Evolutionary conservation across 2,888 invertebrate species (phyloP), one percentile per base, ranked within the genome.

Genomic region (Alsophila aescularia): DNA sequence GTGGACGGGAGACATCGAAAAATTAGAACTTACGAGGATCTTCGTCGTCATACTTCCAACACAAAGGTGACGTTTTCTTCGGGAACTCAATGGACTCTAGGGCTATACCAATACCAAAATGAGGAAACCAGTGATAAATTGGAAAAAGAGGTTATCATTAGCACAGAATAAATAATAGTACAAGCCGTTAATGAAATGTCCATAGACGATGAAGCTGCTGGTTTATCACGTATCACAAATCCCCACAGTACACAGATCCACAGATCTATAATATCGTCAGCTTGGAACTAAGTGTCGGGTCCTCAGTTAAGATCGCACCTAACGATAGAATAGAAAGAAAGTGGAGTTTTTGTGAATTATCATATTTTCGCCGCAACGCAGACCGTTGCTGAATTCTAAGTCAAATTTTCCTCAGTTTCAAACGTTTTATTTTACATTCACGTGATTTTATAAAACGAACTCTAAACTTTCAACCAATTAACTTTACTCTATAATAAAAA

Each of bases 241-340:
- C n/a, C 18, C 80, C 79, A 7, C 79, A 84, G 65, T 64, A 83
- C 14, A 82, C 81, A 2, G 81, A 81, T 61, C 83, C 83, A 5
- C 70, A 79, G 13, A 60, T 68, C 77, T 0, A 79, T 86, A 52
- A 80, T 86, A 50, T 70, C 83, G 14, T 69, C 78, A 12, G 74
- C 77, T 3, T 78, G 82, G 2, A 62, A 63, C 34, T 72, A 68
- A 60, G 80, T 83, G 73, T 75, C 58, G 29, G 64, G 64, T 16
- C 59, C 66, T 37, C 58, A 70, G 49, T 76, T 83, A 56, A 74
- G 60, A 62, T 84, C 81, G 53, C 60, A 62, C 84, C 81, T 53
- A 74, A 72, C 36, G 69, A 77, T 43, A 70, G 62, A 64, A 77
- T 79, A 56, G 80, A 81, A 71, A 48, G 42, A 44, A 34, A 35